Conservation (phyloP, 2,113 vertebrate species). For the Sprattus sprattus region DNA sequence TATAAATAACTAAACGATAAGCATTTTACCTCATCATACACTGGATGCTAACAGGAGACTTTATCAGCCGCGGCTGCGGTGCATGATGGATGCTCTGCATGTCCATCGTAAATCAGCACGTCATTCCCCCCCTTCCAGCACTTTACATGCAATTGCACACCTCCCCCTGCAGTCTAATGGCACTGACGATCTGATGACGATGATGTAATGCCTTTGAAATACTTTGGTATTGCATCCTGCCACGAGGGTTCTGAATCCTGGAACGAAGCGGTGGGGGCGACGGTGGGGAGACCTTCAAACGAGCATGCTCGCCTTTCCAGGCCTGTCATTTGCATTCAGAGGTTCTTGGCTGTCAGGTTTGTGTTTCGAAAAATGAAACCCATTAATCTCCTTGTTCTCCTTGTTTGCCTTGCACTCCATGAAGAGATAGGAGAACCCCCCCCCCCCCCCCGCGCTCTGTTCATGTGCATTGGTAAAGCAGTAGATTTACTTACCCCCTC, state of each 20-base stretch:
- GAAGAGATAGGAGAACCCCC: neutral
- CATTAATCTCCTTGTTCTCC: conserved; percentile 20
- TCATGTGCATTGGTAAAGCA: neutral
- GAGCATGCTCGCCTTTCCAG: neutral
- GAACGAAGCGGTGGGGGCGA: neutral
- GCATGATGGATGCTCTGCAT: neutral
- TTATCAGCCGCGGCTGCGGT: neutral
- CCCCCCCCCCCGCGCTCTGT: neutral
- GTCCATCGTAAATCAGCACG: neutral
- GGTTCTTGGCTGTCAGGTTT: conserved; percentile 3
- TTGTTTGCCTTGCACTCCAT: conserved; percentile 19
- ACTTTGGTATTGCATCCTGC: conserved; percentile 8
- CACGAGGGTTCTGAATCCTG: conserved; percentile 20
- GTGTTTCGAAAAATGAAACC: conserved; percentile 8
- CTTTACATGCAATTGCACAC: conserved; percentile 24
- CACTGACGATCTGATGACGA: conserved; percentile 28
- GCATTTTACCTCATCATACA: neutral
- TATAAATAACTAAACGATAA: conserved; percentile 14
- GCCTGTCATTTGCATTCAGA: conserved; percentile 4
- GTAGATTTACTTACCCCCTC: neutral
- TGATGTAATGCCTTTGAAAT: conserved; percentile 47
- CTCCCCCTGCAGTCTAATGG: conserved; percentile 21
- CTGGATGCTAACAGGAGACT: neutral
- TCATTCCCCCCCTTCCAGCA: neutral
- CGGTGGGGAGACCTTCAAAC: conserved; percentile 2